These are phyloP conservation scores for Diglossa cyanea DNA, from an alignment of 2,797 vertebrate species.

Conservation along the genomic window DNA sequence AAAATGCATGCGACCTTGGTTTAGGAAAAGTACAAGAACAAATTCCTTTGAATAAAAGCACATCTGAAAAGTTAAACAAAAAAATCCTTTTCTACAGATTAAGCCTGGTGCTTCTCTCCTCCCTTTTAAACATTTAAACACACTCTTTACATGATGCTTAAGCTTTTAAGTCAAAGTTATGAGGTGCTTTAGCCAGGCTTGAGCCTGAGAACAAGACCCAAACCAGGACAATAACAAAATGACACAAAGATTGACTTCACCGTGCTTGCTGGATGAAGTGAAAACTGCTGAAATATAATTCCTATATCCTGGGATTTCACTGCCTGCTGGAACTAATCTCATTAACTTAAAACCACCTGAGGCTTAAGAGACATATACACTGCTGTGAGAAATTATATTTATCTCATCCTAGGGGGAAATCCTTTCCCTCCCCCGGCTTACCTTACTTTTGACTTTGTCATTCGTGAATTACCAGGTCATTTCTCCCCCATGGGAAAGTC, in stretches of 20 bases:
- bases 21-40: neutral
- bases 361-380: slow-evolving; percentile 62
- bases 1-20: neutral
- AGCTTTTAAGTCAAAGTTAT: slow-evolving; percentile 50
- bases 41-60: neutral
- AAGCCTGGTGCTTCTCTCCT: neutral
- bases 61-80: slow-evolving; percentile 7
- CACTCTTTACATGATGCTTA: slow-evolving; percentile 38
- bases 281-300: slow-evolving; percentile 68
- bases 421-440: slow-evolving; percentile 31
- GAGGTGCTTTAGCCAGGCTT: slow-evolving; percentile 16
- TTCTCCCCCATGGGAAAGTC: slow-evolving; percentile 50
- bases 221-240: slow-evolving; percentile 49
- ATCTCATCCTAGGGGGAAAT: slow-evolving; percentile 48
- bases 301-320: slow-evolving; percentile 58
- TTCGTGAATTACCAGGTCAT: slow-evolving; percentile 52
- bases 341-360: slow-evolving; percentile 70
- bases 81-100: neutral
- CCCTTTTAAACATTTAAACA: slow-evolving; percentile 2
- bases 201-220: slow-evolving; percentile 48
- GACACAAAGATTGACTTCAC: slow-evolving; percentile 56
- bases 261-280: slow-evolving; percentile 56
- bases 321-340: slow-evolving; percentile 65
- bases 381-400: slow-evolving; percentile 69
- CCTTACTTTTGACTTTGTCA: slow-evolving; percentile 60